Evolutionary conservation across 2,113 vertebrate genomes (phyloP), one percentile per base, ranked within the genome.

Genomic region (Rostratula benghalensis): DNA sequence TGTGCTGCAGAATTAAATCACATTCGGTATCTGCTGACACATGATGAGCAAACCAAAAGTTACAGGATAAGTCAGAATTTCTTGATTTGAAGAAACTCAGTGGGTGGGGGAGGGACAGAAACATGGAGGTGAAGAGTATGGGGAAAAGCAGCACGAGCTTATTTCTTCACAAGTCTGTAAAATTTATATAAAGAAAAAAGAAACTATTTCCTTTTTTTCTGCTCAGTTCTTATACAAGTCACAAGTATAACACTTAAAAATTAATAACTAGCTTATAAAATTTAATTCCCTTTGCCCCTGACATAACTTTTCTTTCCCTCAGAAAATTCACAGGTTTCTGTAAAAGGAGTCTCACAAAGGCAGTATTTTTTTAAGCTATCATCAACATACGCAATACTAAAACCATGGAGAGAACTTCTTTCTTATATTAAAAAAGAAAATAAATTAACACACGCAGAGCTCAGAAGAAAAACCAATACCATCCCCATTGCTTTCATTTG

Each of bases 241-340:
- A 90, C 3, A 13, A 83, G 60, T 57, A 37, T 41, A 78, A 50
- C 57, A 81, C 81, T 95, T 87, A 77, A 96, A 95, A 83, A 83
- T 94, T 90, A 91, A 95, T 96, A 95, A 89, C 65, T 89, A 86
- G 27, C 64, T 93, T 94, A 73, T 80, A 79, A 88, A 83, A 83
- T 91, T 75, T 94, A 63, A 90, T 92, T 95, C 54, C 71, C 73
- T 87, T 89, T 93, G 37, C 64, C 31, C 15, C 74, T 21, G 3
- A 39, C n/a, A 89, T 87, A 71, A 57, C 30, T 68, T 69, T 69
- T 45, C 22, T 73, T 79, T 74, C 37, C 15, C 33, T 6, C 2
- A 56, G 48, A 85, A 79, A 75, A 79, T 30, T 41, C 20, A 39
- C 23, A 61, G 14, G 23, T 6, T 12, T 68, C 41, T 71, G 7